Conservation (phyloP, 2,113 vertebrate genomes). For the Mandrillus leucophaeus region DNA sequence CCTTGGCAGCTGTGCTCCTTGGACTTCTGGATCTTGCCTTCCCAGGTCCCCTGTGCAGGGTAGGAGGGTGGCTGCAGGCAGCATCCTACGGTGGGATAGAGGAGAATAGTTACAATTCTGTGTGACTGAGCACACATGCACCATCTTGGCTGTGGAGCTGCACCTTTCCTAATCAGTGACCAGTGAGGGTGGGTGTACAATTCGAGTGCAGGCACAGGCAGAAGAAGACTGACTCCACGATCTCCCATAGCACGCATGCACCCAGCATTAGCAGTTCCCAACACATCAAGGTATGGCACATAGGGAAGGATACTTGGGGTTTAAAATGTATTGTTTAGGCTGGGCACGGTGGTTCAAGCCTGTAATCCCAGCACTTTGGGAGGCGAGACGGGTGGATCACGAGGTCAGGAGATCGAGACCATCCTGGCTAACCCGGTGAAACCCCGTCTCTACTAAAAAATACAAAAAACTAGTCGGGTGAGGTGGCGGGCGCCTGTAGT, state of each 20-base stretch:
- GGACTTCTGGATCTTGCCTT: accelerated
- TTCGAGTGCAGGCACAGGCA: accelerated
- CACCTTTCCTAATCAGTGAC: accelerated
- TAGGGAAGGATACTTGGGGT: accelerated
- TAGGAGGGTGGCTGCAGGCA: accelerated
- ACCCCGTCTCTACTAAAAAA: too few relatives aligned
- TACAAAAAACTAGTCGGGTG: too few relatives aligned
- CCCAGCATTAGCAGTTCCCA: accelerated
- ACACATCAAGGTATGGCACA: accelerated
- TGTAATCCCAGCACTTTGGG: too few relatives aligned
- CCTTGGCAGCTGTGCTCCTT: neutral
- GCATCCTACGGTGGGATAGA: neutral
- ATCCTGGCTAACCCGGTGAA: too few relatives aligned
- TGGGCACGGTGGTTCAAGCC: too few relatives aligned
- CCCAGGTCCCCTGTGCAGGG: neutral
- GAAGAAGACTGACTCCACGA: neutral
- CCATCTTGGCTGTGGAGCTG: accelerated
- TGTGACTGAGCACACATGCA: accelerated
- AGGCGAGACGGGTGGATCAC: too few relatives aligned
- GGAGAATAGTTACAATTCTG: neutral
- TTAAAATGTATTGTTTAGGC: neutral
- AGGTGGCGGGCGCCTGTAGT: too few relatives aligned
- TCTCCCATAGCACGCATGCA: accelerated
- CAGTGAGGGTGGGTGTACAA: accelerated
- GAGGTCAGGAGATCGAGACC: too few relatives aligned